These are phyloP conservation scores for Manis javanica DNA, from an alignment of 2,797 vertebrate genomes.

Conservation along the genomic window DNA sequence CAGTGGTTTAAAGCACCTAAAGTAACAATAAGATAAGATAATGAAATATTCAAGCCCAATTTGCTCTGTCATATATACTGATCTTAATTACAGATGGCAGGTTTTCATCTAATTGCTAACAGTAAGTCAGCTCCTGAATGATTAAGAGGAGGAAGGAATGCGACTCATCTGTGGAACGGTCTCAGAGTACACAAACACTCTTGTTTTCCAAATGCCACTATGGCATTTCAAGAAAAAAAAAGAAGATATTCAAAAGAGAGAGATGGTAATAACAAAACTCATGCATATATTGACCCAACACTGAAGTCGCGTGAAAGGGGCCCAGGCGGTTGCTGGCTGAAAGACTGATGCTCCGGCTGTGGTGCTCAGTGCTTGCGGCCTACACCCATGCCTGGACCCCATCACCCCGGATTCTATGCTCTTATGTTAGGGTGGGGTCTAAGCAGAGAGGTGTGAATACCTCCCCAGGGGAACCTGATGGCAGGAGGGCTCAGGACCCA, in stretches of 20 bases:
- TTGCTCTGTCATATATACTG: slow-evolving; percentile 43
- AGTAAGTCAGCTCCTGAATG: slow-evolving; percentile 59
- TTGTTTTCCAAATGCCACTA: slow-evolving; percentile 67
- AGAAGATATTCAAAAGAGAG: background rate
- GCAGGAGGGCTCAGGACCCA: background rate
- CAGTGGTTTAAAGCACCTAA: background rate
- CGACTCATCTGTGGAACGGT: background rate
- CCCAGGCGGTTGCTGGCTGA: background rate
- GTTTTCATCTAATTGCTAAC: slow-evolving; percentile 63
- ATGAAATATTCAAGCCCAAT: slow-evolving; percentile 64
- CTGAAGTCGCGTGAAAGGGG: background rate
- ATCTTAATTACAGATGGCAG: slow-evolving; percentile 74
- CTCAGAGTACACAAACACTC: slow-evolving; percentile 34
- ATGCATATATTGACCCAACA: background rate
- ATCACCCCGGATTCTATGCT: too few relatives aligned
- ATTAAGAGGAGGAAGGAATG: slow-evolving; percentile 48
- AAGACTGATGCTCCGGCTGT: background rate
- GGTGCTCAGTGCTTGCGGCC: background rate
- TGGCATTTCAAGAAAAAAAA: slow-evolving; percentile 44
- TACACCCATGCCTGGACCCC: background rate
- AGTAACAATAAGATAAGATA: slow-evolving; percentile 50
- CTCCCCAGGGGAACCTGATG: background rate
- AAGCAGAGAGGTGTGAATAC: background rate
- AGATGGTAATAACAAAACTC: background rate
- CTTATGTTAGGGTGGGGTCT: background rate